Evolutionary conservation across 2,113 vertebrate species (phyloP).

Genomic region (Scytalopus superciliaris): DNA sequence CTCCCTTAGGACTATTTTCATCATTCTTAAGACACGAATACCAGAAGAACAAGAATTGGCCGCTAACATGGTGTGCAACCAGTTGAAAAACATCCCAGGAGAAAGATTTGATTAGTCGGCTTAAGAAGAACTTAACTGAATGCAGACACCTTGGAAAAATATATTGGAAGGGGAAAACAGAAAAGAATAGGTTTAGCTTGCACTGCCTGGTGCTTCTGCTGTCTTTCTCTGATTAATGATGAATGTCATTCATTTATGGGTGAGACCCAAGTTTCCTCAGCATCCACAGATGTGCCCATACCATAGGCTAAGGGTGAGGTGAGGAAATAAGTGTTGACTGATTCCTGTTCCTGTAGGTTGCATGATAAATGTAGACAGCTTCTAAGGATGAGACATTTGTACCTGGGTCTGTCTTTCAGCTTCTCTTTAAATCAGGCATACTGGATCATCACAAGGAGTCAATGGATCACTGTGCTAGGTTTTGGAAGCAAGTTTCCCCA

Average conservation of each 20-base stretch:
- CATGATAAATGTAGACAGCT: not conserved
- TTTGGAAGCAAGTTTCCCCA: not conserved
- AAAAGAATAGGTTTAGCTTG: not conserved
- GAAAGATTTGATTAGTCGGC: not conserved
- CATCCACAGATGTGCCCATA: not conserved
- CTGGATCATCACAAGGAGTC: not conserved
- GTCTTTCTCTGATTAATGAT: not conserved
- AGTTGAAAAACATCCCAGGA: not conserved
- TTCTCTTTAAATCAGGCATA: not conserved
- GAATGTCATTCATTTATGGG: not conserved
- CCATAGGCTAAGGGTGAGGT: not conserved
- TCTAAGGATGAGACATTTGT: not conserved
- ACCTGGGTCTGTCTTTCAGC: not conserved
- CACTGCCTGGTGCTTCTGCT: not conserved
- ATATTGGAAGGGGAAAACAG: not conserved
- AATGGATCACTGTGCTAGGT: not conserved
- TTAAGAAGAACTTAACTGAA: accelerated
- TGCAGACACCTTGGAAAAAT: not conserved
- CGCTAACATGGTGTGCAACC: not conserved
- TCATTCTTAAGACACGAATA: not conserved
- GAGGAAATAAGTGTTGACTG: not conserved
- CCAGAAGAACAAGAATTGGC: not conserved
- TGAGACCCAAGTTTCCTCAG: not conserved
- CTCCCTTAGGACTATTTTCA: not conserved
- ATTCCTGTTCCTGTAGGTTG: not conserved